Evolutionary conservation across 2,888 invertebrate genomes (phyloP), one percentile per base, ranked within the genome.

Genomic region (Apomyelois bistriatella): DNA sequence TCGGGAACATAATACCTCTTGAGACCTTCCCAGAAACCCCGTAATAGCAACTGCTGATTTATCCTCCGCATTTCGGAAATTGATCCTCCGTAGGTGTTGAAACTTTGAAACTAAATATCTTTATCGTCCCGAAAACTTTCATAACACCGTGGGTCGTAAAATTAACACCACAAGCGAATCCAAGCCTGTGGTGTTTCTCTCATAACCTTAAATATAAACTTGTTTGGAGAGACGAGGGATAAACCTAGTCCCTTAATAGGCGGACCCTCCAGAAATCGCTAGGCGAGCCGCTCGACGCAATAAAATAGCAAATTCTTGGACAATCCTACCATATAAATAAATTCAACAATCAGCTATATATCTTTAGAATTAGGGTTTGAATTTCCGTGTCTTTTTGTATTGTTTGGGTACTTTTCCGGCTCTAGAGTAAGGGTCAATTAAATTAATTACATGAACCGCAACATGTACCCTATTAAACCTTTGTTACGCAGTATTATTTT

Each of bases 361-460:
- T 40, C 52, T 64, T 28, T 35, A 16, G 60, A 56, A 59, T 68
- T 74, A 79, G 65, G 66, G 76, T 76, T 66, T 59, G 78, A 66
- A 72, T 76, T 79, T 58, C 62, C 58, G 61, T 62, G 65, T 55
- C 53, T 53, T 64, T 56, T 57, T 47, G 56, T 50, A 59, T 51
- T 63, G 58, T 68, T 67, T 59, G 66, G 71, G 64, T 65, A 64
- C 63, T 74, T 73, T 66, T 68, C 72, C 65, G 68, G 76, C 73
- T 71, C 64, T 62, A 68, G 79, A 76, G 75, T 75, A 69, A 76
- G 81, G 83, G 82, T 80, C 82, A 79, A 81, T 83, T 83, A 78
- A 83, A 83, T 83, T 83, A 83, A 83, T 83, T 80, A 82, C 76
- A 72, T 64, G 66, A 74, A 77, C 81, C 82, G 61, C 82, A 76